Conservation (phyloP, 2,888 invertebrate species). For the Aradus depressus region DNA sequence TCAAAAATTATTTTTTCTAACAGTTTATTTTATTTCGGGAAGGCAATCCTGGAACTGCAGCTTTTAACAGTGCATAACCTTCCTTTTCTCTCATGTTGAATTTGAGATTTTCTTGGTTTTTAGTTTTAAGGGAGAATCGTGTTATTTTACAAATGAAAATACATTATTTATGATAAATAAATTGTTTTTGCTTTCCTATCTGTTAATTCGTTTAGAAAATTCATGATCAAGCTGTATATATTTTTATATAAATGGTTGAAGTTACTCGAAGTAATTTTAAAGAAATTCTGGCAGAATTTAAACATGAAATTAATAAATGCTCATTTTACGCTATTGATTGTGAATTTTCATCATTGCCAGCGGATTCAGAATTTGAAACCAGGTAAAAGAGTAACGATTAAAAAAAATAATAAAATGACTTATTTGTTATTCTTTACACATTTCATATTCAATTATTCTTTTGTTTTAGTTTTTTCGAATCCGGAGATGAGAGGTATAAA, state of each 20-base stretch:
- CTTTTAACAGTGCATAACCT: too few species aligned
- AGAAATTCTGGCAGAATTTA: conserved; percentile 45
- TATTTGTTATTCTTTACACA: conserved; percentile 12
- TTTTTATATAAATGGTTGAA: conserved; percentile 47
- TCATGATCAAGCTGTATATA: neutral
- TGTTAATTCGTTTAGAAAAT: too few species aligned
- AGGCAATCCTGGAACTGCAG: too few species aligned
- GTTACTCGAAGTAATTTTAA: conserved; percentile 51
- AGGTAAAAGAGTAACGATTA: conserved; percentile 4
- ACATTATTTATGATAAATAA: too few species aligned
- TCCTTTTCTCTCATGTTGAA: too few species aligned
- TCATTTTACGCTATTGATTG: conserved; percentile 58
- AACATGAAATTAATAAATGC: conserved; percentile 44
- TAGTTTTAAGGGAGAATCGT: too few species aligned
- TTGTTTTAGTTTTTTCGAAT: conserved; percentile 49
- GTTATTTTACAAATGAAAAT: too few species aligned
- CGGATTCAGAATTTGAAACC: conserved; percentile 38
- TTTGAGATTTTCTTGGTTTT: too few species aligned
- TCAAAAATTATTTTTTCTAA: too few species aligned
- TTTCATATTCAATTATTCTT: conserved; percentile 10
- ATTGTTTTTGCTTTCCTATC: too few species aligned
- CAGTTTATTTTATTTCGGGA: too few species aligned
- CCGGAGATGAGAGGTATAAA: conserved; percentile 43
- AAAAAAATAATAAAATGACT: too few species aligned
- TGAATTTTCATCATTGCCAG: conserved; percentile 54